A percentile compares a stretch with the other conserved stretches of the same genome.
phyloP scores from a whole-genome alignment of 2,113 vertebrate species.

The Neogale vison region DNA sequence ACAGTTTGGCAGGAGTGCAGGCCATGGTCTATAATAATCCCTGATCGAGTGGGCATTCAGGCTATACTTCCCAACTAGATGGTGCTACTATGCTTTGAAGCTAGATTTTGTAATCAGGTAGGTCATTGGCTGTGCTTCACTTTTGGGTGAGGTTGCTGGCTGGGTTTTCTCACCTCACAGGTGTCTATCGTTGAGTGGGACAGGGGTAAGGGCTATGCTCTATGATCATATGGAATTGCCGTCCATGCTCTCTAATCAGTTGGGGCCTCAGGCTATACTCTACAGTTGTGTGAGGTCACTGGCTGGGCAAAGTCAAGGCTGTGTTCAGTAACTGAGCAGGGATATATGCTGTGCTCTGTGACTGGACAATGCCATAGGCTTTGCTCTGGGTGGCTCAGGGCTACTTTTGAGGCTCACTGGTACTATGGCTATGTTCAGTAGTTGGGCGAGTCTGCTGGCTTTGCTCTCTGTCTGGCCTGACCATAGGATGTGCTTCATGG shows the following conservation, averaged over 20 bases:
- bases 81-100: neutral
- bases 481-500: neutral
- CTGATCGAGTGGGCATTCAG: neutral
- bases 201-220: no score
- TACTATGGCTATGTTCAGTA: neutral
- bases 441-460: neutral
- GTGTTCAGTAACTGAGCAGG: no score
- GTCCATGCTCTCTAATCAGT: neutral
- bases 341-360: neutral
- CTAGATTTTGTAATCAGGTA: neutral
- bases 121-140: neutral
- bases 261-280: neutral
- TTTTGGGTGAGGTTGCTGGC: neutral
- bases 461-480: neutral
- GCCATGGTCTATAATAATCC: no score
- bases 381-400: neutral
- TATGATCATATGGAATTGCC: neutral
- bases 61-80: neutral
- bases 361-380: neutral
- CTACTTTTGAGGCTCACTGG: neutral
- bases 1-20: neutral
- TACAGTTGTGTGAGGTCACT: neutral
- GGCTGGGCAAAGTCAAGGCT: neutral
- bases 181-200: neutral
- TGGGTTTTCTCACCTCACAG: neutral